Evolutionary conservation across 2,888 invertebrate species (phyloP).

Genomic region (Catocala nupta): DNA sequence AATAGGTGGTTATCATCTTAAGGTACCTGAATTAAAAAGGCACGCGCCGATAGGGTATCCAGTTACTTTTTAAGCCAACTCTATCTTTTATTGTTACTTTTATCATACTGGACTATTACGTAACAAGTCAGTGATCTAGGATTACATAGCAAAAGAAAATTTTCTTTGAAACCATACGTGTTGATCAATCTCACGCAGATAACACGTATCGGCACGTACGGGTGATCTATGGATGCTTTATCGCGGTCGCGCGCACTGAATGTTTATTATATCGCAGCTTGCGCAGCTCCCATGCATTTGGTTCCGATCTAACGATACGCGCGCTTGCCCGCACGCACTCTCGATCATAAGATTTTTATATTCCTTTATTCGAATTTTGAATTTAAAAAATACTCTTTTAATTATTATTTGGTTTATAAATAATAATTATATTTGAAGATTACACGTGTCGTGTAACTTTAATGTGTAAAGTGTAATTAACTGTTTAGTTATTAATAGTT

Average conservation of each 20-base stretch:
- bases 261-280: conserved; percentile 55
- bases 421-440: conserved; percentile 1
- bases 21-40: too few relatives aligned
- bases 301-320: conserved; percentile 49
- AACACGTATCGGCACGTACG: conserved; percentile 42
- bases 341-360: conserved; percentile 2
- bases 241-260: conserved; percentile 37
- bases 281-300: conserved; percentile 54
- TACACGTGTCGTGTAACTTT: conserved; percentile 27
- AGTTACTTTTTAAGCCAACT: too few relatives aligned
- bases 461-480: conserved; percentile 37
- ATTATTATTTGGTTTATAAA: not conserved
- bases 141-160: not conserved
- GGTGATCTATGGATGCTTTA: conserved; percentile 39
- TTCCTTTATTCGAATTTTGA: not conserved
- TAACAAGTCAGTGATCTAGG: too few relatives aligned
- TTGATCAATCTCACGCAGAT: conserved; percentile 2
- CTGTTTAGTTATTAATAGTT: conserved; percentile 13
- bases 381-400: conserved; percentile 3
- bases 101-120: too few relatives aligned
- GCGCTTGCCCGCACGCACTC: conserved; percentile 49
- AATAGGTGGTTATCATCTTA: too few relatives aligned
- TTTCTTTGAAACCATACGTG: not conserved
- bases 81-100: too few relatives aligned
- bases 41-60: too few relatives aligned